Evolutionary conservation across 1,140 invertebrate species (phyloP).

Genomic region (Paramacrobiotus metropolitanus): DNA sequence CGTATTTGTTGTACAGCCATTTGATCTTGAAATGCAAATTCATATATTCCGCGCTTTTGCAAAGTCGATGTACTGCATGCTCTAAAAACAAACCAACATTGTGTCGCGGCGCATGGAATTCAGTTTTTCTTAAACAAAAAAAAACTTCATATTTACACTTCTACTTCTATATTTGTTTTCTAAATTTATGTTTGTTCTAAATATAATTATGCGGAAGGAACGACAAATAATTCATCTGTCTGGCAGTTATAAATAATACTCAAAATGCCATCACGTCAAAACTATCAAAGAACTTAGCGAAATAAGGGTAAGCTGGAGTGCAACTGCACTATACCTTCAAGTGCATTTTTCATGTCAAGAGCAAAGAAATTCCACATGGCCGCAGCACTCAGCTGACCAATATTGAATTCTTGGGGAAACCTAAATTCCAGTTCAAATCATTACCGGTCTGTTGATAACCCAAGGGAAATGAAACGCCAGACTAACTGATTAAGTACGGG

Average conservation of each 20-base stretch:
- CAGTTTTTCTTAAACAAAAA: not conserved
- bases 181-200: not conserved
- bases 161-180: not conserved
- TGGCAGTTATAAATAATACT: too few relatives aligned
- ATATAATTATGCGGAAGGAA: too few relatives aligned
- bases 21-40: conserved; percentile 98
- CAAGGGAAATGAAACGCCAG: not conserved
- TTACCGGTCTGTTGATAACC: not conserved
- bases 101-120: conserved; percentile 3
- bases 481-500: conserved; percentile 82
- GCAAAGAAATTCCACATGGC: conserved; percentile 94
- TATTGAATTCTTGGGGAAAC: conserved; percentile 35
- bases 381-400: conserved; percentile 65
- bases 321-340: too few relatives aligned
- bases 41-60: conserved; percentile 97
- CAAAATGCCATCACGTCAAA: too few relatives aligned
- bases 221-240: too few relatives aligned
- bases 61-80: conserved; percentile 77
- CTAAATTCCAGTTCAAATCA: conserved; percentile 16
- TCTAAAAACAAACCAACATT: conserved; percentile 31
- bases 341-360: conserved; percentile 87
- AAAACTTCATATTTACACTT: not conserved
- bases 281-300: too few relatives aligned
- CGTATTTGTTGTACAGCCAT: conserved; percentile 94
- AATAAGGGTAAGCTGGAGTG: too few relatives aligned